Percentiles rank a stretch among this genome's conserved stretches.
Conservation (phyloP, 2,113 vertebrate species). For the Microtus ochrogaster region DNA sequence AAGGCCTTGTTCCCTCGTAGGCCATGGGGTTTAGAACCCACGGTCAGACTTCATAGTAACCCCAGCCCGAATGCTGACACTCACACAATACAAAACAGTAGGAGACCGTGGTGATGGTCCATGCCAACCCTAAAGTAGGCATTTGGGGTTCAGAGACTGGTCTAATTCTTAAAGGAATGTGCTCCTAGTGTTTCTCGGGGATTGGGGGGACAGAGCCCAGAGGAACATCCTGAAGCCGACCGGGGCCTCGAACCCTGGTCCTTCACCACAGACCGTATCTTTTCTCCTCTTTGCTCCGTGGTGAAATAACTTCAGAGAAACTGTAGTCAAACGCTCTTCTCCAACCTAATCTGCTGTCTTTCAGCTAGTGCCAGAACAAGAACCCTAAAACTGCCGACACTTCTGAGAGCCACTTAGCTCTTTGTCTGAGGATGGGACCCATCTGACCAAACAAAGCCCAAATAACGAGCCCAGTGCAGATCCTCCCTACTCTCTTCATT, state of each 20-base stretch:
- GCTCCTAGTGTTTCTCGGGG: background rate
- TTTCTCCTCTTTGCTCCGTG: background rate
- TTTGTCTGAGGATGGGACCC: conserved; percentile 15
- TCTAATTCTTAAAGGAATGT: background rate
- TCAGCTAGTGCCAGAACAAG: background rate
- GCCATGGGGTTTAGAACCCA: background rate
- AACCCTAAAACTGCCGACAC: conserved; percentile 51
- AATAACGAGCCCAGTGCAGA: background rate
- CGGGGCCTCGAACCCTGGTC: background rate
- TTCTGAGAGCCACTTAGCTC: conserved; percentile 46
- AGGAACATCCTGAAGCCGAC: background rate
- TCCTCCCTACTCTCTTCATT: conserved; percentile 24
- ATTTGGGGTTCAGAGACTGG: background rate
- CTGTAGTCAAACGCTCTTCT: conserved; percentile 14
- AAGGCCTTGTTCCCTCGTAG: background rate
- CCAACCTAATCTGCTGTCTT: conserved; percentile 9
- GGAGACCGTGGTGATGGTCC: background rate
- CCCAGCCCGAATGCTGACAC: background rate
- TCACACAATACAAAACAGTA: background rate
- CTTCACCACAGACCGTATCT: background rate
- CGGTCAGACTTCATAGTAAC: background rate
- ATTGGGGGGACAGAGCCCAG: background rate
- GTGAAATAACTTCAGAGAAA: conserved; percentile 60
- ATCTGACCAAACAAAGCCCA: conserved; percentile 45
- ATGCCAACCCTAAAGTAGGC: background rate